Evolutionary conservation across 2,113 vertebrate genomes (phyloP).

Genomic region (Motacilla alba): DNA sequence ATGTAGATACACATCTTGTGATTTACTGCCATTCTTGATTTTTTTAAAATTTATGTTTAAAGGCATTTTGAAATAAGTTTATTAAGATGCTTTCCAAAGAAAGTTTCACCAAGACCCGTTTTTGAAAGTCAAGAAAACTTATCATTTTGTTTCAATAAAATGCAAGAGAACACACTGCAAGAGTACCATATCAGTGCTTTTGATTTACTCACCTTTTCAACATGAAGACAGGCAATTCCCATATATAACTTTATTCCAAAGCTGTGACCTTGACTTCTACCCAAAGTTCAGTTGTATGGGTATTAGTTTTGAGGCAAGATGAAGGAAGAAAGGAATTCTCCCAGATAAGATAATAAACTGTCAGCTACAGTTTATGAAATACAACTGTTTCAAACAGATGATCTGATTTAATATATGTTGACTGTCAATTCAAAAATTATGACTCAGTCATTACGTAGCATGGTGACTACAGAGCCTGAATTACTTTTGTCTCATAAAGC

Average conservation of each 20-base stretch:
- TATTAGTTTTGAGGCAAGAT: conserved; percentile 28
- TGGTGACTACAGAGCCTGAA: conserved; percentile 17
- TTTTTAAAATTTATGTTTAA: neutral
- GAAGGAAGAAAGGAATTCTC: neutral
- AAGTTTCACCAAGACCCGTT: neutral
- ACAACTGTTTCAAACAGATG: conserved; percentile 50
- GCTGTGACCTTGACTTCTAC: conserved; percentile 43
- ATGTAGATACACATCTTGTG: neutral
- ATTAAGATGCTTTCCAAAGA: neutral
- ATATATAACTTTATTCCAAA: conserved; percentile 30
- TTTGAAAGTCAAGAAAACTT: conserved; percentile 15
- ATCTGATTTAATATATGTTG: conserved; percentile 61
- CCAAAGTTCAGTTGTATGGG: conserved; percentile 41
- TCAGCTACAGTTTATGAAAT: conserved; percentile 61
- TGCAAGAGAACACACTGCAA: neutral
- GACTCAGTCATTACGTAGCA: conserved; percentile 36
- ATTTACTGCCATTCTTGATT: neutral
- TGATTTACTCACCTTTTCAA: conserved; percentile 36
- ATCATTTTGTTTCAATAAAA: conserved; percentile 42
- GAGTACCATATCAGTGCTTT: conserved; percentile 3
- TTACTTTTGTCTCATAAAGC: conserved; percentile 64
- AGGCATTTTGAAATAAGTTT: neutral
- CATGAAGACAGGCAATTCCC: neutral
- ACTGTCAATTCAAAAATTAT: conserved; percentile 68
- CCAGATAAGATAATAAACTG: conserved; percentile 58